Evolutionary conservation across 2,888 invertebrate species (phyloP), one percentile per base, ranked within the genome.

Genomic region (Prenolepis imparis): DNA sequence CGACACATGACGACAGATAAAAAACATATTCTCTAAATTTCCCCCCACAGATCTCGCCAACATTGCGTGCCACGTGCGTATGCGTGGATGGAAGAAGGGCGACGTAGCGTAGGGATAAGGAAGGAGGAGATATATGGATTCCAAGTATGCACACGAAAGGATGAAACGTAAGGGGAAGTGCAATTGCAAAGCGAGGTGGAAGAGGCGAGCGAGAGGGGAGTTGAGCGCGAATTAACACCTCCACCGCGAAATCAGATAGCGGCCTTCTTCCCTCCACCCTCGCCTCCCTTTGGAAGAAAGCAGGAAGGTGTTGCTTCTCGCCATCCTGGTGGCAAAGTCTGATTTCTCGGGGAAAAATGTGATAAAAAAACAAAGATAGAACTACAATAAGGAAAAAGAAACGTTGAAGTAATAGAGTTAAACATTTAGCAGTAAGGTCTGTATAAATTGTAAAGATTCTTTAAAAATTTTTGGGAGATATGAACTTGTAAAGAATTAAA

Each of bases 221-320:
- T 74, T 84, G 90, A 91, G 90, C 92, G 93, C 92, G 94, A 94
- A 94, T 94, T 94, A 94, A 94, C 94, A 94, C 94, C 94, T 94
- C 93, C 92, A 91, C 91, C 91, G 92, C 91, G 90, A 89, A 91
- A 94, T 94, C 94, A 94, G 94, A 94, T 94, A 94, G 88, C 87
- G 87, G 15, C 84, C 86, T 82, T 88, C 86, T 72, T 88, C 88
- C 88, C 91, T 90, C 82, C 48, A n/a, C n/a, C 83, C 89, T 89
- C 87, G 81, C 90, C 90, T n/a, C 89, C 32, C 24, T 52, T 84
- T 68, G 59, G 59, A 72, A 84, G 78, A 63, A 77, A 67, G 80
- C 72, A 72, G 82, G 41, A 72, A 67, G 74, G 80, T 78, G 86
- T 83, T 44, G 52, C 82, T 66, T 74, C 75, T 59, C 78, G 41